Percentiles rank a stretch among this genome's conserved stretches.
Evolutionary conservation across 2,888 invertebrate genomes (phyloP).

Genomic region (Pemphredon lugubris): DNA sequence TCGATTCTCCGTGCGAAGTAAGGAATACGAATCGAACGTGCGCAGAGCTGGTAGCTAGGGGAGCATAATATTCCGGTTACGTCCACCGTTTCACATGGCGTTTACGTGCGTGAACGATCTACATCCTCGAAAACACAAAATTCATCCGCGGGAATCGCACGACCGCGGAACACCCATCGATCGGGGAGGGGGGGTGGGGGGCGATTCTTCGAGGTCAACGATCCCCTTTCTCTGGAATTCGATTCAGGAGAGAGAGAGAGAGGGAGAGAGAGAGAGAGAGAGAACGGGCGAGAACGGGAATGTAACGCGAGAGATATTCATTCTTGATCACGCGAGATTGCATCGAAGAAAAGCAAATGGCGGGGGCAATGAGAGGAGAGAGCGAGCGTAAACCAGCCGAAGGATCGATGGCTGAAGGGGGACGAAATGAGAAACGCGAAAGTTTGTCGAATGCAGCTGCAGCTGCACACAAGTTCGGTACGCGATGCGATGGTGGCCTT

Average conservation of each 20-base stretch:
- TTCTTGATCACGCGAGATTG: constrained; percentile 46
- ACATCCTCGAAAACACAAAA: constrained; percentile 16
- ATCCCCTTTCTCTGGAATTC: constrained; percentile 7
- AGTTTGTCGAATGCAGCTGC: constrained; percentile 63
- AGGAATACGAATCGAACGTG: neutral
- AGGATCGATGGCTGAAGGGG: constrained; percentile 35
- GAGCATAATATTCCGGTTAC: constrained; percentile 14
- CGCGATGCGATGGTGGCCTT: constrained; percentile 19
- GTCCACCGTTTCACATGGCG: neutral
- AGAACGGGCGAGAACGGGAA: no score
- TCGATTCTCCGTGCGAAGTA: constrained; percentile 17
- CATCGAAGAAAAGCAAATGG: constrained; percentile 15
- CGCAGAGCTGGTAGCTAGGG: constrained; percentile 7
- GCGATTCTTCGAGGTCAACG: constrained; percentile 27
- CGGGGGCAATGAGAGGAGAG: constrained; percentile 2
- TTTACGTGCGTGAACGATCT: constrained; percentile 27
- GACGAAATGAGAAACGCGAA: constrained; percentile 61
- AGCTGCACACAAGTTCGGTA: constrained; percentile 37
- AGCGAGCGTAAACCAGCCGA: neutral
- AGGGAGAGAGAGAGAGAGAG: no score
- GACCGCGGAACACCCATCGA: constrained; percentile 9
- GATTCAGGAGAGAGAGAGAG: no score
- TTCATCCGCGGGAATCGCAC: constrained; percentile 24
- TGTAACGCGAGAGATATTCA: constrained; percentile 24
- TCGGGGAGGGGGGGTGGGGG: constrained; percentile 8